Percentiles rank a stretch among this genome's conserved stretches.
Evolutionary conservation across 2,888 invertebrate species (phyloP).

Genomic region (Stomorhina lunata): DNA sequence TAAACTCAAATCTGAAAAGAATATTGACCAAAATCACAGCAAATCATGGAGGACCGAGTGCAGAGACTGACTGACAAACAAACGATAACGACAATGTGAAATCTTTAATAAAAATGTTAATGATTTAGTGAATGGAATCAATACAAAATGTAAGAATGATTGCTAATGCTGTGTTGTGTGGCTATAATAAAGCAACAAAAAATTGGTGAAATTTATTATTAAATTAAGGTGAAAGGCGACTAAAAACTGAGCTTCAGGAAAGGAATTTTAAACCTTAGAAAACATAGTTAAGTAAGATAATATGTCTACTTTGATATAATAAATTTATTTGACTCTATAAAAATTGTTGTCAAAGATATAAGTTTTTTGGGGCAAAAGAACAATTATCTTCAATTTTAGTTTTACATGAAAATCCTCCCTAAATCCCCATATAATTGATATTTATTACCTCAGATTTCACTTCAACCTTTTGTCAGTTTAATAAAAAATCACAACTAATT

Average conservation of each 20-base stretch:
- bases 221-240: background rate
- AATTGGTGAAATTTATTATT: background rate
- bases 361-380: no score
- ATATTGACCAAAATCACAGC: slow-evolving; percentile 14
- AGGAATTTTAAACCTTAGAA: no score
- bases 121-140: slow-evolving; percentile 33
- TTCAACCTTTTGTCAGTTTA: no score
- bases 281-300: no score
- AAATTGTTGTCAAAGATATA: no score
- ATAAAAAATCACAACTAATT: background rate
- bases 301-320: no score
- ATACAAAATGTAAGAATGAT: slow-evolving; percentile 34
- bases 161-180: background rate
- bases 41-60: background rate
- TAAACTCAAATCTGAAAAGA: slow-evolving; percentile 21
- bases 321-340: no score
- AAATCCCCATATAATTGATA: no score
- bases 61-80: background rate
- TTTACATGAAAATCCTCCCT: no score
- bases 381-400: no score
- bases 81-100: background rate
- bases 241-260: background rate
- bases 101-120: slow-evolving; percentile 48
- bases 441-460: background rate
- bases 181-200: background rate